Conservation (phyloP, 2,113 vertebrate genomes). For the Rutilus rutilus region DNA sequence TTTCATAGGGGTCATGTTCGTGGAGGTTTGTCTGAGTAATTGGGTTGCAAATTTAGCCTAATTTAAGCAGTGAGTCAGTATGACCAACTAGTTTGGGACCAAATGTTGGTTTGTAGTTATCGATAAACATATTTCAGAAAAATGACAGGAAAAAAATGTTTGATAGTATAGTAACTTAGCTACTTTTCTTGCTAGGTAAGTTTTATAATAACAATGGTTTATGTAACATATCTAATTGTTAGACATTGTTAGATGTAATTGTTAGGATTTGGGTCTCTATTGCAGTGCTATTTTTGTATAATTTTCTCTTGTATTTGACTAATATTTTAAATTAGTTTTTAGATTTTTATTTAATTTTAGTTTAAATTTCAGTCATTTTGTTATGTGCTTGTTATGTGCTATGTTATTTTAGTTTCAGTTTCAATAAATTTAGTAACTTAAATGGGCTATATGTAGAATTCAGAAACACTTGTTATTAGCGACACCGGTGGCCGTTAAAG, state of each 20-base stretch:
- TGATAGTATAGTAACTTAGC: background rate
- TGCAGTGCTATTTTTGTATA: background rate
- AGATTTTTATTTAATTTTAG: background rate
- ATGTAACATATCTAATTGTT: background rate
- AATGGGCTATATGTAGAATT: no score
- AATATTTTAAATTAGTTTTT: background rate
- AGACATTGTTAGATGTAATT: no score
- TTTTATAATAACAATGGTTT: background rate
- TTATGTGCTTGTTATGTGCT: no score
- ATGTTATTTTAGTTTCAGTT: background rate
- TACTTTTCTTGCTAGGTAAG: background rate
- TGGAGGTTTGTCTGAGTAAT: constrained; percentile 4
- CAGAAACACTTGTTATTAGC: no score
- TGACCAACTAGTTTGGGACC: background rate
- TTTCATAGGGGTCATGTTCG: background rate
- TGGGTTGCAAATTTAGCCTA: background rate
- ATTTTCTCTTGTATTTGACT: background rate
- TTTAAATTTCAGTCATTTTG: background rate
- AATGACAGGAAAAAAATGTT: background rate
- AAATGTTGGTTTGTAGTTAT: background rate
- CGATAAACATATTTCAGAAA: background rate
- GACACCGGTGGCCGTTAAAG: no score
- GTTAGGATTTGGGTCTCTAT: background rate
- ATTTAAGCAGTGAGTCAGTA: background rate
- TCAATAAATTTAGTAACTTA: background rate